A percentile compares a stretch with the other conserved stretches of the same genome.
These are phyloP conservation scores for Ochropleura plecta DNA, from an alignment of 2,888 invertebrate species.

Conservation along the genomic window DNA sequence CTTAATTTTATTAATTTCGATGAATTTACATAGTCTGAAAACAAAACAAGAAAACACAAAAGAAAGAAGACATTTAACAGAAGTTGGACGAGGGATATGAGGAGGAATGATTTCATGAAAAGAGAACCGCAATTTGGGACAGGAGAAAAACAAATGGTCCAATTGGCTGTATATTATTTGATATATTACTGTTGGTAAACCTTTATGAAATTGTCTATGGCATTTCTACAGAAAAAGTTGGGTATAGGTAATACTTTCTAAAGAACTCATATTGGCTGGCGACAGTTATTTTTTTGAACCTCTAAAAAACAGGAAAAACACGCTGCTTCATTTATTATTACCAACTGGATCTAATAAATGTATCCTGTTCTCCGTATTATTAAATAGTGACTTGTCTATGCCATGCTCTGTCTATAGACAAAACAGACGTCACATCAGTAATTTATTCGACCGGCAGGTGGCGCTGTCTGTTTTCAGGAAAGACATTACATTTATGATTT, in stretches of 20 bases:
- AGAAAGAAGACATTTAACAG: too few relatives aligned
- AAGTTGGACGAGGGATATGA: too few relatives aligned
- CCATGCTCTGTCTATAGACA: not conserved
- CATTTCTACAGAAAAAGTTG: not conserved
- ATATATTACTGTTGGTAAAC: not conserved
- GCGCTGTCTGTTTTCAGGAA: slow-evolving; percentile 48
- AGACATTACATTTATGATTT: slow-evolving; percentile 52
- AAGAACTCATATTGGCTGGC: not conserved
- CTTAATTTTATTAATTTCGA: too few relatives aligned
- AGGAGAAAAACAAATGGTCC: too few relatives aligned
- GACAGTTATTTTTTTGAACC: not conserved
- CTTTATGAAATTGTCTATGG: not conserved
- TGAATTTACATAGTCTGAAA: too few relatives aligned
- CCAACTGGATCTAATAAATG: not conserved
- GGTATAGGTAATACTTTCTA: not conserved
- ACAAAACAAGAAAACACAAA: too few relatives aligned
- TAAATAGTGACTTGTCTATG: slow-evolving; percentile 2
- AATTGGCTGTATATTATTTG: too few relatives aligned
- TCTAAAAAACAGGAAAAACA: not conserved
- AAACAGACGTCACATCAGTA: slow-evolving; percentile 43
- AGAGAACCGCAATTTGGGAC: too few relatives aligned
- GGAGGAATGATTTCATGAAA: too few relatives aligned
- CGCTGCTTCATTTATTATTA: not conserved
- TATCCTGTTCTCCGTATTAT: not conserved
- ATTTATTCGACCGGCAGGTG: slow-evolving; percentile 53